Conservation (phyloP, 2,888 invertebrate species). For the Drosophila paranaensis region DNA sequence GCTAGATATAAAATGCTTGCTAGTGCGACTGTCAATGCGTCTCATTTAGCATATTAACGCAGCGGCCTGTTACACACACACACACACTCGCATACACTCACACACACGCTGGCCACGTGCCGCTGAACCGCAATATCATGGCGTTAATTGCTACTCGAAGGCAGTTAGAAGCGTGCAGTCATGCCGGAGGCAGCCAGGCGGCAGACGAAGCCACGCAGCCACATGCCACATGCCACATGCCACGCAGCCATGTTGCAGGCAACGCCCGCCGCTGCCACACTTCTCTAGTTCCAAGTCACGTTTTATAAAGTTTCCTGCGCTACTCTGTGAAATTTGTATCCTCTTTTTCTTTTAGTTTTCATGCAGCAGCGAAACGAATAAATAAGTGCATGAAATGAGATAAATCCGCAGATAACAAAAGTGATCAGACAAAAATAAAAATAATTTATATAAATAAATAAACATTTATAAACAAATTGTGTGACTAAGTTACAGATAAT, state of each 20-base stretch:
- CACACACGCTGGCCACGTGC: conserved; percentile 50
- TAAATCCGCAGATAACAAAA: conserved; percentile 36
- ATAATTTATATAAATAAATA: conserved; percentile 17
- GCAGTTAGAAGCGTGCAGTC: conserved; percentile 33
- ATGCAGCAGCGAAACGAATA: conserved; percentile 9
- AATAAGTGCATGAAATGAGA: conserved; percentile 9
- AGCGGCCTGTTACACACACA: no score
- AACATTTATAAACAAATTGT: background rate
- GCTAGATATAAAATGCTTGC: conserved; percentile 30
- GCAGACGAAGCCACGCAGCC: conserved; percentile 17
- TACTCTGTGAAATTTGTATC: conserved; percentile 32
- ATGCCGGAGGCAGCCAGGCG: conserved; percentile 43
- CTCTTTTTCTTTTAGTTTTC: conserved; percentile 24
- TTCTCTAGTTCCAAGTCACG: conserved; percentile 66
- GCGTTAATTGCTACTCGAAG: conserved; percentile 79
- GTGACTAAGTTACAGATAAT: no score
- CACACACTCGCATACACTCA: conserved; percentile 9
- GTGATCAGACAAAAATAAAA: conserved; percentile 19
- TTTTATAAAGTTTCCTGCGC: conserved; percentile 65
- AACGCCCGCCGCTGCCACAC: background rate
- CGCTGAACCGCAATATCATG: conserved; percentile 70
- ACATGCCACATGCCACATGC: conserved; percentile 10
- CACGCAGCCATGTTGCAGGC: conserved; percentile 16
- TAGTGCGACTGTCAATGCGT: conserved; percentile 23
- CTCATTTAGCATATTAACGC: conserved; percentile 25